Base-by-base conservation (phyloP, 2,113 vertebrate species). In the Murina feae region DNA sequence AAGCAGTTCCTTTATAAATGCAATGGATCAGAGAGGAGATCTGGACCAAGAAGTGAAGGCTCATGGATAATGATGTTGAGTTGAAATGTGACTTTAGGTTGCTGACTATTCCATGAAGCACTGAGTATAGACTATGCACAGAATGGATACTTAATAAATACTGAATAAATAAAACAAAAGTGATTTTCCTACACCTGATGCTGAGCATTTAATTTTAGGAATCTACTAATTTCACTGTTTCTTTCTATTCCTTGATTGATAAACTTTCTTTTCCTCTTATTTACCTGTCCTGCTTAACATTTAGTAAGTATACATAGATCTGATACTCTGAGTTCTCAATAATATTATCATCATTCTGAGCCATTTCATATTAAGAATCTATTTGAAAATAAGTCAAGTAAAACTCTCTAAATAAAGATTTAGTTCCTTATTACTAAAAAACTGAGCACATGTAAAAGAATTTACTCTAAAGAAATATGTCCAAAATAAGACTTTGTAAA, bases 351-450 rank as follows among this genome's bases (percentile, higher is more conserved):
- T 63, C 20, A 55, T 55, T 81, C 12, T 92, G 35, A 86, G 18
- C 58, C 58, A 68, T 53, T 65, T 89, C 63, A 89, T 39, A 75
- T 18, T 80, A 72, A 93, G 47, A 96, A 86, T 76, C 51, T 47
- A 89, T 89, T 89, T 94, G 53, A 94, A 94, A 93, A 92, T 89
- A 20, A 71, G 30, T 80, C 86, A 69, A 60, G 49, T 76, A 83
- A 83, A 89, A 92, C 28, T 81, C 72, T 88, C 42, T 83, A 93
- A 89, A 78, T 75, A 76, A 93, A 89, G 44, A 96, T 78, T 95
- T 87, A 76, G 5, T 78, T 90, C 23, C 5, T 49, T 20, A 30
- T 80, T 86, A 28, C 35, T 89, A 63, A 69, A 89, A 95, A 65
- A 93, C 49, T 71, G 42, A 49, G 47, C 68, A 81, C 47, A 93